phyloP scores from a whole-genome alignment of 1,140 invertebrate species.

The Oscheius sp. region DNA sequence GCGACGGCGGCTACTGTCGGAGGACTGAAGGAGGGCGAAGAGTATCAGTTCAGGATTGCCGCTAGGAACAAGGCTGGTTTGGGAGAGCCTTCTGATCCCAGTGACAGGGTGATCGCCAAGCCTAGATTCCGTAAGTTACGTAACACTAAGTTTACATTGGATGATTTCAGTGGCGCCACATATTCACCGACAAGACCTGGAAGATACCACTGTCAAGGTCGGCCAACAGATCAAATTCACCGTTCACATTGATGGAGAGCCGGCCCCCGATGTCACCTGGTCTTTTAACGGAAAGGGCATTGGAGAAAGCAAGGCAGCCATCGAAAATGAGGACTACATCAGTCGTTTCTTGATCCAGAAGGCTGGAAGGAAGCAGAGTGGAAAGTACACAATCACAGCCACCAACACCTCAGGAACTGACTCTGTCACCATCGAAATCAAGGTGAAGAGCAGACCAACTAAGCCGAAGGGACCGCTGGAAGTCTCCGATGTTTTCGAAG shows the following conservation, averaged over 20 bases:
- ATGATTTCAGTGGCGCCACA: conserved; percentile 73
- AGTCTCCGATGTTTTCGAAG: conserved; percentile 87
- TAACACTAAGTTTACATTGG: conserved; percentile 21
- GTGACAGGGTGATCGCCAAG: conserved; percentile 78
- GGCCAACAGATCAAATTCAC: conserved; percentile 80
- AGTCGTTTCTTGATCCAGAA: conserved; percentile 85
- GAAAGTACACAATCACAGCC: conserved; percentile 79
- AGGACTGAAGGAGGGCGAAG: conserved; percentile 81
- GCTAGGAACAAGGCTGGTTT: conserved; percentile 94
- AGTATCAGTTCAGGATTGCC: conserved; percentile 89
- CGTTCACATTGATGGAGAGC: conserved; percentile 84
- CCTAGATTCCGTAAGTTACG: conserved; percentile 62
- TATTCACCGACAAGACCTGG: conserved; percentile 83
- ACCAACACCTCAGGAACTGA: conserved; percentile 57
- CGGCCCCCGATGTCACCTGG: conserved; percentile 70
- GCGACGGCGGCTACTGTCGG: conserved; percentile 74
- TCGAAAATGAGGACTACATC: conserved; percentile 79
- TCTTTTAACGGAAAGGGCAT: conserved; percentile 50
- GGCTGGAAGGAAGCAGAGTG: conserved; percentile 77
- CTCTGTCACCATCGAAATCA: conserved; percentile 56
- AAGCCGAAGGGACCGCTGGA: conserved; percentile 73
- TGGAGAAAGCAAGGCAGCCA: conserved; percentile 35
- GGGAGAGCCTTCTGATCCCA: conserved; percentile 87
- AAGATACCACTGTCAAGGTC: conserved; percentile 80
- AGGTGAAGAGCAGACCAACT: conserved; percentile 73